phyloP scores from a whole-genome alignment of 2,113 vertebrate genomes.

The Oryzias celebensis region DNA sequence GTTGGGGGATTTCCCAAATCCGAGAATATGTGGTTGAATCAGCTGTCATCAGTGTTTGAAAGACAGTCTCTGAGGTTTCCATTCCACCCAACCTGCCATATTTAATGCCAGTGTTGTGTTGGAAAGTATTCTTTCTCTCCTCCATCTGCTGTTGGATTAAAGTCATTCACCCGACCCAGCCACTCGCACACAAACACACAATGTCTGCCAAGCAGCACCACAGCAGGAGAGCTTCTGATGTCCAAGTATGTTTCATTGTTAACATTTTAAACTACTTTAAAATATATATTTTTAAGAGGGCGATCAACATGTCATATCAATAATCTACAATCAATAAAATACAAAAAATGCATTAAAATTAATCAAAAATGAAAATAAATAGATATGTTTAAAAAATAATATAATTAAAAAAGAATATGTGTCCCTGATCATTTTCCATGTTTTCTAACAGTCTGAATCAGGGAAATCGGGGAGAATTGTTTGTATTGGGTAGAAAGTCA shows the following conservation, averaged over 20 bases:
- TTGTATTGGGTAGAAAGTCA: conserved; percentile 23
- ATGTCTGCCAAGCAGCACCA: conserved; percentile 28
- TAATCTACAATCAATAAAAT: no score
- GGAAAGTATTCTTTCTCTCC: conserved; percentile 51
- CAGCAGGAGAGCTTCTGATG: not conserved
- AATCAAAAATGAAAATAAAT: no score
- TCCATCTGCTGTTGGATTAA: conserved; percentile 74
- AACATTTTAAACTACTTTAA: not conserved
- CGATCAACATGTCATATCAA: no score
- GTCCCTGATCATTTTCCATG: no score
- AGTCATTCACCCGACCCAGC: conserved; percentile 21
- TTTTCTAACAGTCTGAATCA: no score
- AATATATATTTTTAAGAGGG: no score
- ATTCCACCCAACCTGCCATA: conserved; percentile 24
- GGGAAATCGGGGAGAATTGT: not conserved
- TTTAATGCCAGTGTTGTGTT: conserved; percentile 61
- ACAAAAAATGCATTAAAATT: no score
- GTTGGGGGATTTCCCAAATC: conserved; percentile 9
- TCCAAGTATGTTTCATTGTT: not conserved
- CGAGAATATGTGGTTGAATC: conserved; percentile 26
- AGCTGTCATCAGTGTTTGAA: conserved; percentile 42
- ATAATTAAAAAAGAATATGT: no score
- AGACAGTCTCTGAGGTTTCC: conserved; percentile 31
- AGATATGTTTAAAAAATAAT: no score
- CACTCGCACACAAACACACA: conserved; percentile 11